Base-by-base conservation (phyloP, 2,113 vertebrate species). In the Salvelinus sp. region DNA sequence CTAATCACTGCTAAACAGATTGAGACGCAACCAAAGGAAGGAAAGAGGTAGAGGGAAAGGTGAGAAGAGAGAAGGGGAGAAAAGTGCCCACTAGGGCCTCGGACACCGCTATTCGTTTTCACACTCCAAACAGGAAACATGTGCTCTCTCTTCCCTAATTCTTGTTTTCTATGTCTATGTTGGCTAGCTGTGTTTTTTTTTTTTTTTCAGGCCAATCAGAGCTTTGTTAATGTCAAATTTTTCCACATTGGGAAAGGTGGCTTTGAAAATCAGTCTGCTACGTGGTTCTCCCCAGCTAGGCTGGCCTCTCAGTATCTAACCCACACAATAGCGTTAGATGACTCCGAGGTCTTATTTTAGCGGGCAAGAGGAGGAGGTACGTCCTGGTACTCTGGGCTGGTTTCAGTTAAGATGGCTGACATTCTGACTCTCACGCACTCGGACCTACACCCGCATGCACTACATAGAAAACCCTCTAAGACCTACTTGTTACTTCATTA, bases 71-170 rank as follows among this genome's bases (percentile, higher is more conserved):
- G 86, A 48, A 70, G 77, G 57, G 68, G 77, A 80, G 75, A 83
- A 65, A 72, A 86, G 73, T 83, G 83, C 83, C 87, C 82, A 72
- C 69, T 50, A 13, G 72, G 78, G 85, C 73, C 22, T 87, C 58
- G 77, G 76, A 73, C 78, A 60, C 82, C 73, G 71, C 74, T 82
- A 80, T 86, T 83, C 75, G 83, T 76, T 76, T 78, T 87, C 76
- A 74, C 73, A 79, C 38, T 85, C 79, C 74, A 70, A 77, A 85
- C 88, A 90, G 86, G 86, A 89, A 90, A 89, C 86, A 81, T 79
- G 85, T 85, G 78, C 75, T 77, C 38, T 44, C 38, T 44, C 38
- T 44, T 44, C 38, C 38, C 38, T 10, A 44, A 1, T 44, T 44
- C 38, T 44, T 44, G 38, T 10, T 44, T 44, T 9, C 7, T 44